Conservation (phyloP, 30 jellyfish, hydroid and myxozoan genomes). For the Pseudorhiza aurosa region DNA sequence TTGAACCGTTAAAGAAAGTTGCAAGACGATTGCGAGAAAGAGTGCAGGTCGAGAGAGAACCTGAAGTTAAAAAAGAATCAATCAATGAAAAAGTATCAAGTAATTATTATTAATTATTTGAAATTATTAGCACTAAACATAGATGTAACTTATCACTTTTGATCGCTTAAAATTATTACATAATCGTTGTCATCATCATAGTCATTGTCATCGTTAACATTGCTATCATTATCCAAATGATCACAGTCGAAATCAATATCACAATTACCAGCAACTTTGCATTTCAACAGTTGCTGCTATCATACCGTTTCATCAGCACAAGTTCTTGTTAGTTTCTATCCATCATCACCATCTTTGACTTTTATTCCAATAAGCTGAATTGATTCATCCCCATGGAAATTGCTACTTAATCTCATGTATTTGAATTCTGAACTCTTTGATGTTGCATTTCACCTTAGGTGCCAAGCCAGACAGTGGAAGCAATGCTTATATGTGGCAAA, state of each 20-base stretch:
- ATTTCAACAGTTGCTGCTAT: too few species aligned
- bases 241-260: too few species aligned
- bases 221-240: too few species aligned
- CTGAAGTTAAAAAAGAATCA: neutral
- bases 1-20: constrained; percentile 20
- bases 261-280: too few species aligned
- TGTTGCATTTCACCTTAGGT: neutral
- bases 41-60: neutral
- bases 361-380: too few species aligned
- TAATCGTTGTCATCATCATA: constrained; percentile 2
- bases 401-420: too few species aligned
- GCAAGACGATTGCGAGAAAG: neutral
- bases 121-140: neutral
- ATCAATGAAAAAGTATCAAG: neutral
- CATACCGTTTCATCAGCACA: neutral
- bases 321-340: too few species aligned
- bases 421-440: too few species aligned
- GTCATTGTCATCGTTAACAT: constrained; percentile 6
- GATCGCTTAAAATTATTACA: too few species aligned
- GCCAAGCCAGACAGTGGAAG: neutral
- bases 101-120: neutral
- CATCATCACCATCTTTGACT: constrained; percentile 12
- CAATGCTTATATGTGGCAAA: neutral
- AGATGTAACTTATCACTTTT: too few species aligned
- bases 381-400: neutral